Evolutionary conservation across 2,888 invertebrate species (phyloP), one percentile per base, ranked within the genome.

Genomic region (Geophilus truncorum): DNA sequence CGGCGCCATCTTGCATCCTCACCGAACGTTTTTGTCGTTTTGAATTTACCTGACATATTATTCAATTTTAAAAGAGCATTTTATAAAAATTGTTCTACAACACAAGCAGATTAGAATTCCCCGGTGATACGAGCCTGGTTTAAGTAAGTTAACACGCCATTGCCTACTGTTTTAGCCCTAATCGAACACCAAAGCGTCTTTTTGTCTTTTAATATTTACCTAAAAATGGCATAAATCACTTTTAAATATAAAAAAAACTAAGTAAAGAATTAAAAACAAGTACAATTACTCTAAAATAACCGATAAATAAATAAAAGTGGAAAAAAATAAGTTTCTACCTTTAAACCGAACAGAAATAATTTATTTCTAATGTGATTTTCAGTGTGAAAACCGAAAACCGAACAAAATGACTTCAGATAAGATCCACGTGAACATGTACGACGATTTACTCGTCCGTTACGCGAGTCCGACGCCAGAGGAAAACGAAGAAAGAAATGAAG

Each of bases 371-470:
- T 3, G 12, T 45, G 1, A 45, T n/a, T 45, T 45, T 1, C 45
- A 45, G 45, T 45, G 45, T 1, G 3, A 45, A 45, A 5, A 2
- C 15, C 1, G 12, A n/a, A 45, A 45, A n/a, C n/a, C n/a, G n/a
- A n/a, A n/a, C n/a, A n/a, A 40, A 45, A 45, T 45, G 45, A 45
- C 45, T n/a, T 45, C 45, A n/a, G 45, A 75, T 18, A 77, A 77
- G 77, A 23, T 34, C 4, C 77, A 77, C 36, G 77, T 77, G 32
- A 77, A 77, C 21, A 77, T 77, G 77, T 77, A 32, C 34, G 77
- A 30, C n/a, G 77, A 77, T 34, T 30, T 77, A 10, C 10, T 15
- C 30, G 77, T 77, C 4, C 77, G 77, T 1, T 77, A 77, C 34
- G 77, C 77, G 12, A 34, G 32, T 5, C 30, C 30, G 10, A 23